These are phyloP conservation scores for Eupsilia transversa DNA, from an alignment of 2,888 invertebrate species.

Conservation along the genomic window DNA sequence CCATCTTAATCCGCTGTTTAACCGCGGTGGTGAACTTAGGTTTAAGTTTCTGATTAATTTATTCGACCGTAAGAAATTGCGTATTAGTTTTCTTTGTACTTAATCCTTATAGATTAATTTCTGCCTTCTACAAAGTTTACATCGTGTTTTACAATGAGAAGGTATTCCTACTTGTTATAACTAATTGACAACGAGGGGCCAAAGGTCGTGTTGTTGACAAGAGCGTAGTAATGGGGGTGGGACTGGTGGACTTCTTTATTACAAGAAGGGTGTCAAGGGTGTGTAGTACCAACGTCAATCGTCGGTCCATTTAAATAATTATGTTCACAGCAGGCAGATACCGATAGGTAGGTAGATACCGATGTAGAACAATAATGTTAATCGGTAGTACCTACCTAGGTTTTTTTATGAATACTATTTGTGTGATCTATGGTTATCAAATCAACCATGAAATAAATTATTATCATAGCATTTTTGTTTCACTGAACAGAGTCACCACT, in stretches of 20 bases:
- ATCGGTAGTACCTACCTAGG: neutral
- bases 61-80: conserved; percentile 19
- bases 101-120: neutral
- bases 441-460: neutral
- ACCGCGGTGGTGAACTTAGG: conserved; percentile 8
- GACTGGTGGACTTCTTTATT: neutral
- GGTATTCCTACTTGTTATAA: neutral
- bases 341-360: neutral
- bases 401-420: too few species aligned
- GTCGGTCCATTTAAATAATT: neutral
- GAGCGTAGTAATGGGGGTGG: neutral
- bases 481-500: neutral
- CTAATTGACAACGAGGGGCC: neutral
- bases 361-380: neutral
- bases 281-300: neutral
- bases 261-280: neutral
- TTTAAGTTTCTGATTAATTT: conserved; percentile 36
- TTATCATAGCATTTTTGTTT: neutral
- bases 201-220: neutral
- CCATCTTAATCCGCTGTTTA: neutral
- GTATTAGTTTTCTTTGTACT: conserved; percentile 13
- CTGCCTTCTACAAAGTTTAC: neutral
- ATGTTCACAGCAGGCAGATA: neutral
- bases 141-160: neutral
- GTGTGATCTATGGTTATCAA: too few species aligned